A percentile compares a stretch with the other conserved stretches of the same genome.
phyloP scores from a whole-genome alignment of 92 coral and sea anemone genomes.

The Paragorgia papillata region DNA sequence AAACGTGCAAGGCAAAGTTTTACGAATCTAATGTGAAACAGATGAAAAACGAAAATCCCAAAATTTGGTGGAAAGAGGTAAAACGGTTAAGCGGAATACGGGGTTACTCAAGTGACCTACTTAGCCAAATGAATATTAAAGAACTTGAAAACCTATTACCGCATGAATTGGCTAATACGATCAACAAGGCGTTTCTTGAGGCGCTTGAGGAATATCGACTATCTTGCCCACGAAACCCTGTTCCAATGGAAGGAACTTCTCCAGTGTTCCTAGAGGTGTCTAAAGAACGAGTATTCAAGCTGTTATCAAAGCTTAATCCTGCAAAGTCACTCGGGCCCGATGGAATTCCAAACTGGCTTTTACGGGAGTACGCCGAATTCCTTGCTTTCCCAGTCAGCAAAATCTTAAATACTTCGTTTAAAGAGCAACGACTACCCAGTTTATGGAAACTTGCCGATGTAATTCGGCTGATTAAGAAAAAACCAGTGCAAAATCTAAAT shows the following conservation, averaged over 20 bases:
- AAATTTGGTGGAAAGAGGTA: constrained; percentile 55
- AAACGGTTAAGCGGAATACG: constrained; percentile 52
- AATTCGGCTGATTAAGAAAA: constrained; percentile 38
- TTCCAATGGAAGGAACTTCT: constrained; percentile 5
- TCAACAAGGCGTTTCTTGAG: constrained; percentile 52
- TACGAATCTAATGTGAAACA: constrained; percentile 52
- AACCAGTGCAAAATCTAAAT: constrained; percentile 43
- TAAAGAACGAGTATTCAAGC: constrained; percentile 1
- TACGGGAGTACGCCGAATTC: constrained; percentile 49
- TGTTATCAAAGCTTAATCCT: constrained; percentile 26
- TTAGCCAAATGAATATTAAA: constrained; percentile 40
- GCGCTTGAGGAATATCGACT: constrained; percentile 53
- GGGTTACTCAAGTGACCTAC: constrained; percentile 19
- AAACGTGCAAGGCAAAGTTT: constrained; percentile 44
- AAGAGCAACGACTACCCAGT: constrained; percentile 42
- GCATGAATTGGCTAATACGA: constrained; percentile 43
- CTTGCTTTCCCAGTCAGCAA: constrained; percentile 46
- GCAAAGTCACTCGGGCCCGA: constrained; percentile 52
- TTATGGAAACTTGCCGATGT: constrained; percentile 56
- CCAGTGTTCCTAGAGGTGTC: constrained; percentile 14
- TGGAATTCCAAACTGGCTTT: constrained; percentile 48
- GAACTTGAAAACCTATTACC: constrained; percentile 20
- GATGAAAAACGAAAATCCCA: constrained; percentile 51
- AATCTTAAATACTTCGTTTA: constrained; percentile 49
- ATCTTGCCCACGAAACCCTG: background rate